Conservation (phyloP, 2,113 vertebrate species). For the Zosterops lateralis region DNA sequence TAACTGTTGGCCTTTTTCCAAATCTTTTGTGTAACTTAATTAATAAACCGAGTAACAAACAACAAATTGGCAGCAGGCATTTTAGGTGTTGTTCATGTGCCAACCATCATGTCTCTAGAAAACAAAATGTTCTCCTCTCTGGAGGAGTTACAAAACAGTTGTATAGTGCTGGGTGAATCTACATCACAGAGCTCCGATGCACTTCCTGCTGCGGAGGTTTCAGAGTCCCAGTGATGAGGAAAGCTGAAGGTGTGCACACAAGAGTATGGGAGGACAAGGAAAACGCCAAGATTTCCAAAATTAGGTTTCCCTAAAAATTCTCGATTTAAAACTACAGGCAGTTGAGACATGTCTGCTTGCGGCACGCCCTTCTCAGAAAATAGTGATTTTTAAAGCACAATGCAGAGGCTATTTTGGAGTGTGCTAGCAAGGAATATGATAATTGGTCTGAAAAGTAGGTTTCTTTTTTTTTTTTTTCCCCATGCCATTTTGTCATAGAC, state of each 20-base stretch:
- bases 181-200: rapidly evolving
- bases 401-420: not conserved
- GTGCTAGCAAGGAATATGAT: not conserved
- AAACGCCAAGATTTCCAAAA: not conserved
- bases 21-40: slow-evolving; percentile 67
- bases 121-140: slow-evolving; percentile 54
- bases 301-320: not conserved
- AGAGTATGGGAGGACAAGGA: not conserved
- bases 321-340: not conserved
- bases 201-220: not conserved
- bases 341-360: not conserved
- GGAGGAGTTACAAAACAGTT: slow-evolving; percentile 45
- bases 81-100: slow-evolving; percentile 63
- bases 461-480: not conserved
- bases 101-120: slow-evolving; percentile 23
- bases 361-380: not conserved
- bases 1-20: slow-evolving; percentile 40
- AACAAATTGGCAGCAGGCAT: slow-evolving; percentile 65
- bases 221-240: not conserved
- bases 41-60: slow-evolving; percentile 67
- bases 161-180: not conserved
- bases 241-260: not conserved
- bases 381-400: not conserved
- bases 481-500: not conserved
- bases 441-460: not conserved